Evolutionary conservation across 2,113 vertebrate species (phyloP), one percentile per base, ranked within the genome.

Genomic region (Eurystomus gularis): DNA sequence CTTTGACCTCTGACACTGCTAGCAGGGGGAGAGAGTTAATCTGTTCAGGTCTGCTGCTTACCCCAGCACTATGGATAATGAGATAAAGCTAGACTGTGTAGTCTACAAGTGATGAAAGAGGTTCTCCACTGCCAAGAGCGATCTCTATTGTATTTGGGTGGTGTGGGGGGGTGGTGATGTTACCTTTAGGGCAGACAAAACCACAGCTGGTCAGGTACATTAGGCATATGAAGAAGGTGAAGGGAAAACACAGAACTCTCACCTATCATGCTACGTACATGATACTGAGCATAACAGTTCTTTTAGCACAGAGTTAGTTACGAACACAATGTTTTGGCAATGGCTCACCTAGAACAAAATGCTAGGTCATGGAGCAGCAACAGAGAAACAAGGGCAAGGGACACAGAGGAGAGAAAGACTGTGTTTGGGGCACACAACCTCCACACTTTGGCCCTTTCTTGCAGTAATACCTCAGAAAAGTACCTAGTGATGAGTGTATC

Each of bases 141-240:
- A 52, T 35, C 33, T 51, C 55, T 39, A 13, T 33, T 40, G 7
- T 35, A 24, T 20, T 35, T 18, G 21, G 7, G 15, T 4, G 3
- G 13, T 20, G 33, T 18, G 21, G 7, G 15, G 5, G 3, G 13
- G 2, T 7, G 4, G 3, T 10, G 9, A 14, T 33, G 66, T 35
- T 76, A 35, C 33, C 8, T 78, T 37, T 61, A 58, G 64, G 77
- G 42, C 23, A 87, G 37, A 35, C 10, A 90, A 92, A 83, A 52
- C 10, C 72, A 58, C 60, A 86, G 12, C 13, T 58, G 46, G 37
- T 39, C 55, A 42, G 20, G 12, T 39, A 29, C 33, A 21, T 75
- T 48, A 35, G 13, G 82, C 44, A 13, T n/a, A 52, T 9, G 71
- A 78, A n/a, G 17, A 44, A 60, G 20, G 28, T 29, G 26, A 19